Conservation (phyloP, 1,140 invertebrate species). For the Zaprionus davidi region DNA sequence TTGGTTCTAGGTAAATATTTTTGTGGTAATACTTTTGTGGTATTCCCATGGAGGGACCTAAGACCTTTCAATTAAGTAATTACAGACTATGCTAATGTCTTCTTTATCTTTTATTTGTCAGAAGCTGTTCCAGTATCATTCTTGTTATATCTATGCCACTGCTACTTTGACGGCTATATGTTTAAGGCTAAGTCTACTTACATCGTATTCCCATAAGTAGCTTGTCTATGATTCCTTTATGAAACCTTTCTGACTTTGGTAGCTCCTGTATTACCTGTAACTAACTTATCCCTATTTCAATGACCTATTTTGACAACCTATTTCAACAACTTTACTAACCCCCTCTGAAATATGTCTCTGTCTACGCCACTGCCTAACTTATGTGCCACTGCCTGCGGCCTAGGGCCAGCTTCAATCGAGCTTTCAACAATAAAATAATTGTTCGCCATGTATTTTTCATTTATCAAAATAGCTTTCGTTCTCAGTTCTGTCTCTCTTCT, state of each 20-base stretch:
- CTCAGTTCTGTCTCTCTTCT: background rate
- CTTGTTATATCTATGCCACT: no score
- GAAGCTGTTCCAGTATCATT: background rate
- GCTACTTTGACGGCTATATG: no score
- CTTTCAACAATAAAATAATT: constrained; percentile 39
- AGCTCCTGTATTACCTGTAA: no score
- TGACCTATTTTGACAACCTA: background rate
- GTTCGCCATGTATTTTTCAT: constrained; percentile 36
- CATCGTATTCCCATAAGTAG: no score
- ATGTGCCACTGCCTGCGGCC: constrained; percentile 15
- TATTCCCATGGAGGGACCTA: no score
- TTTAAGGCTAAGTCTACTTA: no score
- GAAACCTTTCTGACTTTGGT: no score
- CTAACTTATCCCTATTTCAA: no score
- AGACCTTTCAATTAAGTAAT: no score
- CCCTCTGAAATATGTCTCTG: background rate
- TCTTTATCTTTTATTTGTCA: background rate
- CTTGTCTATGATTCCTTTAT: no score
- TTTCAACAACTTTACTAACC: background rate
- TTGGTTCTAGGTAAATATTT: no score
- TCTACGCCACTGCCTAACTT: constrained; percentile 23
- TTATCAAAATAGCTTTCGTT: constrained; percentile 41
- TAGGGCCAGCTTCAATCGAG: constrained; percentile 6
- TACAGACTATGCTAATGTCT: background rate
- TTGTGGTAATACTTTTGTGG: no score